Conservation (phyloP, 2,888 invertebrate species). For the Polyploca ridens region DNA sequence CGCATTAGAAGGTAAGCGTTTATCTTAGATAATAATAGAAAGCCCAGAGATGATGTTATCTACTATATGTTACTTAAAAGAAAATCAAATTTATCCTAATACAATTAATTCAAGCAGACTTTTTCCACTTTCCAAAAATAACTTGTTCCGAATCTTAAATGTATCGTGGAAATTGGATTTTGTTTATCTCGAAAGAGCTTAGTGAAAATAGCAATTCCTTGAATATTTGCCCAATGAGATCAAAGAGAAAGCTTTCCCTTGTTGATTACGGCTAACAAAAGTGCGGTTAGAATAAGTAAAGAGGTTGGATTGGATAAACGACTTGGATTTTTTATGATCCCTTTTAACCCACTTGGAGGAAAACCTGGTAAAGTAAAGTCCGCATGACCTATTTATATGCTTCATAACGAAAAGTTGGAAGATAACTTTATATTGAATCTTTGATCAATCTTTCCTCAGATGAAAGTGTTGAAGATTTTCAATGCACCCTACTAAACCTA, state of each 20-base stretch:
- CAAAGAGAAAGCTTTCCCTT: constrained; percentile 54
- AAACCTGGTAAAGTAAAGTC: not conserved
- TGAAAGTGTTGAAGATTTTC: no score
- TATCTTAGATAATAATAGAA: no score
- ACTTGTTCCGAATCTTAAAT: not conserved
- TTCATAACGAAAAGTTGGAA: not conserved
- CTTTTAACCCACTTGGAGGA: constrained; percentile 22
- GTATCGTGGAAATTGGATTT: not conserved
- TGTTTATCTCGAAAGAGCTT: constrained; percentile 17
- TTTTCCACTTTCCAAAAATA: not conserved
- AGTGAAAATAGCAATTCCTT: constrained; percentile 30
- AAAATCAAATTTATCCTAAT: not conserved
- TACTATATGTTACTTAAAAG: not conserved
- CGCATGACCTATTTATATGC: not conserved
- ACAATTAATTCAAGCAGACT: not conserved
- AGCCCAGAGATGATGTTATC: not conserved
- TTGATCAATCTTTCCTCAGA: no score
- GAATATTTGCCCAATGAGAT: constrained; percentile 43
- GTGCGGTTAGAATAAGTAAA: constrained; percentile 51
- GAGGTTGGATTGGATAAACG: constrained; percentile 37
- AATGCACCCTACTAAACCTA: no score
- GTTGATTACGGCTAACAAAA: constrained; percentile 53
- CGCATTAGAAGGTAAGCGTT: no score
- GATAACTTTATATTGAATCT: no score
- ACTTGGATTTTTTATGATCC: constrained; percentile 43